Evolutionary conservation across 2,888 invertebrate species (phyloP).

Genomic region (Platycheirus rosarum): DNA sequence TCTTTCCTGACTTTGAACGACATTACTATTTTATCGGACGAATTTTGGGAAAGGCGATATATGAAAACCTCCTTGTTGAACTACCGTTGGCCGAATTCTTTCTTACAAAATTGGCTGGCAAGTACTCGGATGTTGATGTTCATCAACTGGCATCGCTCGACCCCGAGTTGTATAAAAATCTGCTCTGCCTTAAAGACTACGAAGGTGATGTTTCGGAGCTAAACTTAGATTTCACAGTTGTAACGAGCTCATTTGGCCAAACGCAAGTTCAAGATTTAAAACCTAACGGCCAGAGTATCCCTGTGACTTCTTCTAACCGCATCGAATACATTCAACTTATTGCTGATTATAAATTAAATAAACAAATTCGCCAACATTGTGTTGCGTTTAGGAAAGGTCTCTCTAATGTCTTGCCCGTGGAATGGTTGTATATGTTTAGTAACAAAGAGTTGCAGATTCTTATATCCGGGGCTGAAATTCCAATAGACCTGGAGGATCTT

Average conservation of each 20-base stretch:
- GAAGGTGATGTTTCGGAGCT: conserved; percentile 93
- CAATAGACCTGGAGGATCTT: conserved; percentile 96
- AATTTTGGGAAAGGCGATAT: conserved; percentile 96
- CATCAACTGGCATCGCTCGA: conserved; percentile 97
- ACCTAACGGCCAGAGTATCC: conserved; percentile 93
- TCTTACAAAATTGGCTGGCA: conserved; percentile 92
- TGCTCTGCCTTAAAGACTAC: conserved; percentile 93
- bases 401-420: conserved; percentile 93
- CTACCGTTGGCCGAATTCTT: conserved; percentile 98
- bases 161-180: conserved; percentile 92
- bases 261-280: conserved; percentile 95
- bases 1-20: conserved; percentile 92
- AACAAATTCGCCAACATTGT: conserved; percentile 93
- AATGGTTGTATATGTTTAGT: conserved; percentile 97
- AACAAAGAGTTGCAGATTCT: conserved; percentile 96
- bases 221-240: conserved; percentile 95
- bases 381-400: conserved; percentile 94
- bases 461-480: conserved; percentile 97
- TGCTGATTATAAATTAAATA: conserved; percentile 97
- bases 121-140: conserved; percentile 89
- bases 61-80: conserved; percentile 97
- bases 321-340: conserved; percentile 98
- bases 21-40: conserved; percentile 98
- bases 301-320: conserved; percentile 95
- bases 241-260: conserved; percentile 94